Evolutionary conservation across 2,797 vertebrate species (phyloP).

Genomic region (Cygnus olor): DNA sequence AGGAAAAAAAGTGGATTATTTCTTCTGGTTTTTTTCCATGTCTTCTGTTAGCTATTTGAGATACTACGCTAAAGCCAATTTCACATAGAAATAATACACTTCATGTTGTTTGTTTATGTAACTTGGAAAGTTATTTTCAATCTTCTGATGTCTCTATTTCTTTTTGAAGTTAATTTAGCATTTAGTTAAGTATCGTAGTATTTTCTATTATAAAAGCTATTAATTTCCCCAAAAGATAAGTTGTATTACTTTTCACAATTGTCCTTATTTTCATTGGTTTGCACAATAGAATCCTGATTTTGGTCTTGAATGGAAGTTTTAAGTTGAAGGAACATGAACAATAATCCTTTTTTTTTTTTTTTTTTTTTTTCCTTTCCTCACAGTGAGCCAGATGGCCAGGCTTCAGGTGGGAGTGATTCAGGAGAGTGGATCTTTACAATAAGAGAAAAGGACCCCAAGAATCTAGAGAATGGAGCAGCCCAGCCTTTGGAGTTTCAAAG

Average conservation of each 20-base stretch:
- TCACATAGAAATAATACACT: not conserved
- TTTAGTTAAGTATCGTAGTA: not conserved
- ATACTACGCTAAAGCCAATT: not conserved
- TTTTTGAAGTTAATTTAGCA: not conserved
- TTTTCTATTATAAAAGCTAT: not conserved
- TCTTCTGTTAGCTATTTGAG: not conserved
- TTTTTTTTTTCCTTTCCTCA: not conserved
- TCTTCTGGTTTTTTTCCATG: not conserved
- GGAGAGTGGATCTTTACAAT: constrained; percentile 93
- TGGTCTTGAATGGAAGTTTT: not conserved
- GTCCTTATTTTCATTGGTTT: not conserved
- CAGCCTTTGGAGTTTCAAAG: constrained; percentile 80
- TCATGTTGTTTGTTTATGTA: not conserved
- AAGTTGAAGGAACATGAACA: not conserved
- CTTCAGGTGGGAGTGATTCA: constrained; percentile 85
- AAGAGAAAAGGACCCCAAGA: constrained; percentile 86
- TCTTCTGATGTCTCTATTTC: not conserved
- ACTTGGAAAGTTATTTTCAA: not conserved
- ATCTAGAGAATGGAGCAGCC: constrained; percentile 84
- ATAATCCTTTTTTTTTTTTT: not conserved
- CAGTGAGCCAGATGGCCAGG: constrained; percentile 89
- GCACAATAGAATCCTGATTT: not conserved
- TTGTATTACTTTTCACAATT: not conserved
- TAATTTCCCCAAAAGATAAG: not conserved
- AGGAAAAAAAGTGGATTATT: not conserved